Evolutionary conservation across 2,888 invertebrate species (phyloP).

Genomic region (Eupithecia centaureata): DNA sequence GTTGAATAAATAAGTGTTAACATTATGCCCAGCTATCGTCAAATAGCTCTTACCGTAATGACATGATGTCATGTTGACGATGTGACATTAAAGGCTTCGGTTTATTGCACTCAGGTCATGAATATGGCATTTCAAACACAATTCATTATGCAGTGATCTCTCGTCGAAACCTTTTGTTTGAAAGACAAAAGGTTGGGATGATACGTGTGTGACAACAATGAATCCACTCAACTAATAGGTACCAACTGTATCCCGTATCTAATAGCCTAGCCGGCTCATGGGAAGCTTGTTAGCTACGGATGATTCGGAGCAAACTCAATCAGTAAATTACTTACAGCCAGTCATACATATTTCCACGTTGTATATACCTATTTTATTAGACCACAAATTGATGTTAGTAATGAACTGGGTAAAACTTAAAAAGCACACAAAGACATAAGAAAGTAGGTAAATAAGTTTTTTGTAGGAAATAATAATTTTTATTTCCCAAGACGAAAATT

Average conservation of each 20-base stretch:
- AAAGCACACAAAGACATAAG: too few relatives aligned
- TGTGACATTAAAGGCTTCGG: not conserved
- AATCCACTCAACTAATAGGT: too few relatives aligned
- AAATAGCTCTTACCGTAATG: conserved; percentile 7
- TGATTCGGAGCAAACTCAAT: conserved; percentile 10
- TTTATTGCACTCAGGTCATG: conserved; percentile 4
- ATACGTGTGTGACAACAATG: not conserved
- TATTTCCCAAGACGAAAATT: conserved; percentile 32
- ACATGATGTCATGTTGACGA: conserved; percentile 11
- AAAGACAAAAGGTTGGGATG: not conserved
- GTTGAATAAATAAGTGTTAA: not conserved
- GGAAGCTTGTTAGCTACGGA: not conserved
- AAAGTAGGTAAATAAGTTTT: conserved; percentile 1
- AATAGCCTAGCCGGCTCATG: not conserved
- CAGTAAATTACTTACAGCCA: not conserved
- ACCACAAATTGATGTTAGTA: too few relatives aligned
- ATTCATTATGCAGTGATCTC: not conserved
- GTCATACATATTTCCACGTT: not conserved
- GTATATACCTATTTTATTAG: not conserved
- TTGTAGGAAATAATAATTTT: not conserved
- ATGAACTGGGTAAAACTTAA: too few relatives aligned
- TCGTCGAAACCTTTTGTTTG: not conserved
- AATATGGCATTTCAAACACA: conserved; percentile 2
- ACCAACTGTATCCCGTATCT: too few relatives aligned
- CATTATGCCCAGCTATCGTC: not conserved